phyloP scores from a whole-genome alignment of 2,113 vertebrate species.

The Cyanocitta stelleri region DNA sequence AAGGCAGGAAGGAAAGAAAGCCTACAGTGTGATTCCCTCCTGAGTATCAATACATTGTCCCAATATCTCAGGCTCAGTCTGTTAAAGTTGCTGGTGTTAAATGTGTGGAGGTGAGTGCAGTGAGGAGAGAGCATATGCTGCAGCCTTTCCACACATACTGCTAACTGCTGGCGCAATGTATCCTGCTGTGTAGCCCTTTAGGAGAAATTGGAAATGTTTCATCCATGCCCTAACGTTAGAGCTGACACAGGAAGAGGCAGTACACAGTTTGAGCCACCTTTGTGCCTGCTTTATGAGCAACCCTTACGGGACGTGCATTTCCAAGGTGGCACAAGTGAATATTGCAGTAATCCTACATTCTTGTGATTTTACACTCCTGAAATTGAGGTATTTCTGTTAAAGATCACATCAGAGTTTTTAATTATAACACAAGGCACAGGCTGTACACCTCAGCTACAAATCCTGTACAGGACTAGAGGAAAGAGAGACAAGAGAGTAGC shows the following conservation, averaged over 20 bases:
- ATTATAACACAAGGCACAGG: not conserved
- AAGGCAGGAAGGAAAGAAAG: not conserved
- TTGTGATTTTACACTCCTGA: not conserved
- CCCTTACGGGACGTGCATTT: not conserved
- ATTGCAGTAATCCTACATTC: not conserved
- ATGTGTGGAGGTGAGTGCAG: not conserved
- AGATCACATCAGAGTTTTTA: not conserved
- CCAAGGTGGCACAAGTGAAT: not conserved
- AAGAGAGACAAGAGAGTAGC: not conserved
- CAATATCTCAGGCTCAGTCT: not conserved
- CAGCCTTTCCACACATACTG: not conserved
- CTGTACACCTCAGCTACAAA: not conserved
- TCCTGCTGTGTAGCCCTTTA: constrained; percentile 12
- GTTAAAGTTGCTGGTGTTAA: not conserved
- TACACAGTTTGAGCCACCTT: not conserved
- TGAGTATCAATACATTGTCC: not conserved
- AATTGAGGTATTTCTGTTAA: not conserved
- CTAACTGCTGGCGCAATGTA: not conserved
- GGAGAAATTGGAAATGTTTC: constrained; percentile 7
- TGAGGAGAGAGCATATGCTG: not conserved
- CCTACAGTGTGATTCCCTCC: not conserved
- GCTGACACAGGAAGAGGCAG: not conserved
- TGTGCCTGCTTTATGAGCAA: not conserved
- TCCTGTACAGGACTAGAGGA: not conserved
- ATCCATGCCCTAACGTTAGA: not conserved